Evolutionary conservation across 2,113 vertebrate species (phyloP).

Genomic region (Syngnathoides biaculeatus): DNA sequence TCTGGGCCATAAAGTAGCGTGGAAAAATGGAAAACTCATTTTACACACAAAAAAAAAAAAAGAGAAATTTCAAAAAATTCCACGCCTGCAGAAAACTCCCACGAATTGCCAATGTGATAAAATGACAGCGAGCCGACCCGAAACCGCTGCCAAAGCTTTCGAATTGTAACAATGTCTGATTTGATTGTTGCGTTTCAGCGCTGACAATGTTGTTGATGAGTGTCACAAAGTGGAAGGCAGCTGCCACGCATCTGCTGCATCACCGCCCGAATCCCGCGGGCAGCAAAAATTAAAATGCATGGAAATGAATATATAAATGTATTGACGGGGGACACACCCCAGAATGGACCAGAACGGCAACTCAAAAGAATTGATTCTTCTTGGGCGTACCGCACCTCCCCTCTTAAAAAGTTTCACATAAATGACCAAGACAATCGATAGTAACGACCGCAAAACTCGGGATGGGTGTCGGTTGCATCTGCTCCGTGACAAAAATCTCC

Average conservation of each 20-base stretch:
- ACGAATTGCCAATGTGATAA: no score
- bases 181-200: no score
- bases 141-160: no score
- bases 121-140: no score
- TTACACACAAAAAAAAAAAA: no score
- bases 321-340: background rate
- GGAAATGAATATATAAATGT: background rate
- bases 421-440: background rate
- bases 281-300: background rate
- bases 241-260: background rate
- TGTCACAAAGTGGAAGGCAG: background rate
- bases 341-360: background rate
- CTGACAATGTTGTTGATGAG: no score
- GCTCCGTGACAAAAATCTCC: background rate
- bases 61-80: no score
- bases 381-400: background rate
- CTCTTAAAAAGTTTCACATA: background rate
- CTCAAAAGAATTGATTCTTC: background rate
- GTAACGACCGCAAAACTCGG: conserved; percentile 9
- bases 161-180: no score
- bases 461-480: conserved; percentile 1
- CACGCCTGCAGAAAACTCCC: no score
- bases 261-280: background rate
- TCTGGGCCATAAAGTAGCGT: no score
- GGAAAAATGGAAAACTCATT: no score